These are phyloP conservation scores for Onychostoma macrolepis DNA, from an alignment of 2,113 vertebrate species.

Conservation along the genomic window DNA sequence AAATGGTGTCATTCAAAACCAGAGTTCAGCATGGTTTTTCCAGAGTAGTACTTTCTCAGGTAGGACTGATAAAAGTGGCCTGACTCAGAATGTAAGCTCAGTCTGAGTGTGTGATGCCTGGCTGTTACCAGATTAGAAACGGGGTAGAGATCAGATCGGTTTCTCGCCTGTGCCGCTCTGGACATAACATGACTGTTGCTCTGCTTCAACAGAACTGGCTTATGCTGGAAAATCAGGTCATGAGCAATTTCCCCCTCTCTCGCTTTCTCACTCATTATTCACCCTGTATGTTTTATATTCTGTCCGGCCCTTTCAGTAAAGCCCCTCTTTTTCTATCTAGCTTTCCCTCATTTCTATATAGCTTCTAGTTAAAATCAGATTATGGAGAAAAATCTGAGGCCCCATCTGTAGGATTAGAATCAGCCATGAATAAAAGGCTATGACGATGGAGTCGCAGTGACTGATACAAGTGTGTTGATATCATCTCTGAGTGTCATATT, in stretches of 20 bases:
- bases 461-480: background rate
- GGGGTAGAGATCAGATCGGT: background rate
- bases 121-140: background rate
- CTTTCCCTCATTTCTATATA: conserved; percentile 3
- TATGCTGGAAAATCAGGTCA: conserved; percentile 72
- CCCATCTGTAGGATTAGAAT: conserved; percentile 24
- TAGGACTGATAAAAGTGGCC: background rate
- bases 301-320: background rate
- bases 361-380: conserved; percentile 40
- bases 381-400: conserved; percentile 19
- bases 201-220: conserved; percentile 63
- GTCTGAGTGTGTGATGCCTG: background rate
- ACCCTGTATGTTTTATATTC: background rate
- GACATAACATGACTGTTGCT: conserved; percentile 1
- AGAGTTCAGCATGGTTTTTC: background rate
- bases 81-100: conserved; percentile 3
- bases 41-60: background rate
- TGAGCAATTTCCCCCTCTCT: conserved; percentile 39
- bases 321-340: background rate
- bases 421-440: conserved; percentile 34
- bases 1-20: background rate
- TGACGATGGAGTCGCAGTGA: conserved; percentile 29
- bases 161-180: background rate
- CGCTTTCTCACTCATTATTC: conserved; percentile 37
- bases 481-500: background rate